Base-by-base conservation (phyloP, 1,140 invertebrate species). In the Chlorops oryzae region DNA sequence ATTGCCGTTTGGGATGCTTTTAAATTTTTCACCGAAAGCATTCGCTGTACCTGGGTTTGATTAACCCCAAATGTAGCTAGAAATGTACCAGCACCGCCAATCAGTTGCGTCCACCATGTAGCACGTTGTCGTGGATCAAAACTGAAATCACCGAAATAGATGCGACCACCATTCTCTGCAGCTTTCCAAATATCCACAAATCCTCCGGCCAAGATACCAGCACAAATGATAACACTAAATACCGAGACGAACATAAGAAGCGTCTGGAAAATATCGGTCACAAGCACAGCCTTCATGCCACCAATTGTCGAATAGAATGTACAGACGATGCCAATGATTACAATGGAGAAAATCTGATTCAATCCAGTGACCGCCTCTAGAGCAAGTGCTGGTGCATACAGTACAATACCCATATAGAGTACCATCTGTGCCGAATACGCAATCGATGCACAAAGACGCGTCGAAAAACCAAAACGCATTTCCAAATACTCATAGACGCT, bases 401-500 rank as follows among this genome's bases (percentile, higher is more conserved):
- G 75, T 1, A 95, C 92, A 59, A 97, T 86, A 4, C 91, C 89
- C 78, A 93, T 94, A 61, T 96, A 96, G 15, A 96, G 72, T 34
- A 92, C 74, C 81, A 92, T 86, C 74, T 93, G 89, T 5, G 90
- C 58, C 23, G 84, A 83, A 54, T 90, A 92, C 0, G 86, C 81
- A 27, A 87, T 59, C 13, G 88, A 91, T 3, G 88, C 87, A 24
- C 81, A 59, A 53, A 87, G 64, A 57, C 88, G 74, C 39, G 85
- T 77, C 17, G 62, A 70, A 52, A 78, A 73, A 3, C 88, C 88
- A 62, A 93, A 94, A 55, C 90, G 73, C 52, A 80, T 74, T 65
- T 94, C 89, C 60, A 96, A 77, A 66, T 96, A 96, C 78, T 95
- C 87, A 73, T 94, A 96, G 45, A 86, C 87, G 65, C 90, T 94